Base-by-base conservation (phyloP, 2,113 vertebrate genomes). In the Motacilla tschutschensis region DNA sequence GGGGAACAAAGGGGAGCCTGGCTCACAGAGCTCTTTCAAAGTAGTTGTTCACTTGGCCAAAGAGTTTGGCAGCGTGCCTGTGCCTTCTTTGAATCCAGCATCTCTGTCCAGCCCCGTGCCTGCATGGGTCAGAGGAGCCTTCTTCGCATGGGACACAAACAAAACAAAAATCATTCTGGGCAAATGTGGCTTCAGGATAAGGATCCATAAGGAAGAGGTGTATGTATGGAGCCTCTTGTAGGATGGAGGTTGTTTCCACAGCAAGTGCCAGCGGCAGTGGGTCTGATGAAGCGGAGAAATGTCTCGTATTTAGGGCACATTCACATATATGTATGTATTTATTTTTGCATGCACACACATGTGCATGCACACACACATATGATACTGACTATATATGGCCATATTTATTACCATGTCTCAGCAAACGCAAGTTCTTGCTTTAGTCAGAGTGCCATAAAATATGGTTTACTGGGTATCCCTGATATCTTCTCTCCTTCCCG, bases 11-110 rank as follows among this genome's bases (percentile, higher is more conserved):
- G 72, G 63, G 16, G 21, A 74, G 64, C 64, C 69, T 59, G 40
- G 85, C 53, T 88, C 74, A 73, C n/a, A 86, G 74, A 64, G 21
- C 53, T 58, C 90, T 92, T 94, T 94, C 80, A 92, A 38, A 88
- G 44, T 9, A 46, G 63, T 58, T 33, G n/a, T 71, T 91, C 73
- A 47, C 74, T 94, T 55, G 75, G 91, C 91, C 46, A 43, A 69
- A 40, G 48, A 53, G 44, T 17, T 89, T 3, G 21, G 92, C 93
- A 91, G 41, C 1, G 9, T 95, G 88, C 83, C 93, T 22, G 48
- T 41, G 71, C 71, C 25, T 53, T 31, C 81, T 67, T 31, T 57
- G 79, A 80, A 83, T 76, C 69, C 72, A 77, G 50, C 54, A 22
- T 57, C 76, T 31, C 72, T 60, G 1, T 33, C 38, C 36, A 70